Conservation (phyloP, 2,113 vertebrate species). For the Caranx melampygus region DNA sequence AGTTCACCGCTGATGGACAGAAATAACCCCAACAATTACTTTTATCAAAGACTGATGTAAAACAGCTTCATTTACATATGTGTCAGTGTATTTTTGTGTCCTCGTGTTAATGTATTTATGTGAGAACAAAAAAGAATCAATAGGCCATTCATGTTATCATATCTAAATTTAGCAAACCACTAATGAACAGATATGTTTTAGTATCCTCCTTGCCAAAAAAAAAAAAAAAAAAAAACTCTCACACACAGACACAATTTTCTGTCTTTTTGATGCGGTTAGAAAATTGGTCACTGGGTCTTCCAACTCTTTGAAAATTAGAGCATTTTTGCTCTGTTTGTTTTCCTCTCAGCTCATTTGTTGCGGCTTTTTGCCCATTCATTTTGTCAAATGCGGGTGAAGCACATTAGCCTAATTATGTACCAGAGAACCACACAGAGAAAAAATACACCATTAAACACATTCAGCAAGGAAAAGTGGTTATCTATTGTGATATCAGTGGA, state of each 20-base stretch:
- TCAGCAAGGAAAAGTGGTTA: background rate
- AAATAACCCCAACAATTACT: background rate
- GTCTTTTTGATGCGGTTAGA: background rate
- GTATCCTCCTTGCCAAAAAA: no score
- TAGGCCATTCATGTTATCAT: background rate
- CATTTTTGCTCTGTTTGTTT: constrained; percentile 16
- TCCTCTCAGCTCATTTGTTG: constrained; percentile 21
- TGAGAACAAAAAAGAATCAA: background rate
- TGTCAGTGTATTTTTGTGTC: background rate
- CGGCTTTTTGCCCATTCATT: constrained; percentile 41
- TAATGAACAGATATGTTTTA: background rate
- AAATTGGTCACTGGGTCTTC: constrained; percentile 4
- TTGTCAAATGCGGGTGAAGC: constrained; percentile 37
- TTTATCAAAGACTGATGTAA: background rate
- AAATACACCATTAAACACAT: constrained; percentile 20
- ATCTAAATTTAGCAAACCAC: background rate
- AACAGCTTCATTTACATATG: background rate
- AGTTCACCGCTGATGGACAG: constrained; percentile 1
- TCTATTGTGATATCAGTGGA: constrained; percentile 1
- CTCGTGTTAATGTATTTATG: background rate
- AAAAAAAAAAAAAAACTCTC: no score
- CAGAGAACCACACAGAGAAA: constrained; percentile 26
- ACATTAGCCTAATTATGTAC: constrained; percentile 46
- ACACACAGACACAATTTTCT: background rate
- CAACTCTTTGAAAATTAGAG: constrained; percentile 24